Evolutionary conservation across 1,140 invertebrate species (phyloP).

Genomic region (Vanessa tameamea): DNA sequence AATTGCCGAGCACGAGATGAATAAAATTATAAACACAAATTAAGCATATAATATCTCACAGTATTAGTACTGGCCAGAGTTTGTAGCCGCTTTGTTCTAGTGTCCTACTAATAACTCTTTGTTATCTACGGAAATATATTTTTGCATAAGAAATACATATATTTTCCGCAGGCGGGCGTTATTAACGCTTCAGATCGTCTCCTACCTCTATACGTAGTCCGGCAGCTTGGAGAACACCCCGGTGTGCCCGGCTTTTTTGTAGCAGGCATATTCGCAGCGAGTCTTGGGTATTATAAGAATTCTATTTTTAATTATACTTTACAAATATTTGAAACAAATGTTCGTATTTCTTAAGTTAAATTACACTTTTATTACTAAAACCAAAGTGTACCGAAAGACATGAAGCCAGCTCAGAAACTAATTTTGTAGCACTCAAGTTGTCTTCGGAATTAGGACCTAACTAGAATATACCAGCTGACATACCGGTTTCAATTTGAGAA

Average conservation of each 20-base stretch:
- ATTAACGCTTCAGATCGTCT: slow-evolving; percentile 86
- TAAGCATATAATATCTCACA: no score
- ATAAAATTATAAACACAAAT: no score
- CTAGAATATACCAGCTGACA: slow-evolving; percentile 63
- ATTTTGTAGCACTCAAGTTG: slow-evolving; percentile 41
- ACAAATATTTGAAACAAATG: not conserved
- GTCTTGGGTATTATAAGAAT: slow-evolving; percentile 81
- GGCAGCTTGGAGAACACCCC: slow-evolving; percentile 84
- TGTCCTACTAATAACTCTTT: no score
- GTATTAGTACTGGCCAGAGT: no score
- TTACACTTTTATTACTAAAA: slow-evolving; percentile 8
- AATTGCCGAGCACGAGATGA: no score
- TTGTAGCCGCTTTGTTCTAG: no score
- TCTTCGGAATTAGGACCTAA: slow-evolving; percentile 54
- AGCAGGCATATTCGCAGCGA: slow-evolving; percentile 87
- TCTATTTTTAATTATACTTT: no score
- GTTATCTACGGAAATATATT: no score
- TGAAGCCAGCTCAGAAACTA: slow-evolving; percentile 51
- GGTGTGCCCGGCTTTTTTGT: slow-evolving; percentile 94
- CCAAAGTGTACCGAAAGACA: slow-evolving; percentile 34
- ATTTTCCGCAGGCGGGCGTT: slow-evolving; percentile 71
- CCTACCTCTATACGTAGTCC: slow-evolving; percentile 91
- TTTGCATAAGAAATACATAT: not conserved
- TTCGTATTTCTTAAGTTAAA: slow-evolving; percentile 1
- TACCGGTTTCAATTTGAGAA: slow-evolving; percentile 67